These are phyloP conservation scores for Plebejus melissa DNA, from an alignment of 2,888 invertebrate species.

Conservation along the genomic window DNA sequence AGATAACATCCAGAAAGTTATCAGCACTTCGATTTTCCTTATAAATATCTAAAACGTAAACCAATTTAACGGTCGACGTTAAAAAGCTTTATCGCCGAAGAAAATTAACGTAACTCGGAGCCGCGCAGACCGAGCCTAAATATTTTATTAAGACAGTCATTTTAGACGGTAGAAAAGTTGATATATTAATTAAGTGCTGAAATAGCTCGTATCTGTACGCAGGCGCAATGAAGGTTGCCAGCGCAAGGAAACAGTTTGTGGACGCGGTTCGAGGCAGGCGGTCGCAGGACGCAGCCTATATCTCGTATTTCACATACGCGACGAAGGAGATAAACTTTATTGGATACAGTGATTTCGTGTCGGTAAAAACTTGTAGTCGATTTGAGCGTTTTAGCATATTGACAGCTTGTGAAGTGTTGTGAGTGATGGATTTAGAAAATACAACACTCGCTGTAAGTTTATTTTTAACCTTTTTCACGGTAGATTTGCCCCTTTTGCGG, in stretches of 20 bases:
- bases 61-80: slow-evolving; percentile 18
- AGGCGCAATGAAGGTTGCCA: slow-evolving; percentile 60
- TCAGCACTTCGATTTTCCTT: not conserved
- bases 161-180: slow-evolving; percentile 73
- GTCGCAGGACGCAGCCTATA: slow-evolving; percentile 45
- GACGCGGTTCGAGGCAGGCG: slow-evolving; percentile 51
- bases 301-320: slow-evolving; percentile 49
- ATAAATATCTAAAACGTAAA: slow-evolving; percentile 14
- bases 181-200: slow-evolving; percentile 77
- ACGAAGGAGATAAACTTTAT: slow-evolving; percentile 46
- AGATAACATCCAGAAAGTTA: not conserved
- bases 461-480: slow-evolving; percentile 32
- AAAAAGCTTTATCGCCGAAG: slow-evolving; percentile 26
- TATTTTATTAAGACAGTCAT: slow-evolving; percentile 68
- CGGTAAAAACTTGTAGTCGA: not conserved
- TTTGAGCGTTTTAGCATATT: slow-evolving; percentile 38
- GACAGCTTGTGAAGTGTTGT: slow-evolving; percentile 56
- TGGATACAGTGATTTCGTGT: slow-evolving; percentile 42
- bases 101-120: slow-evolving; percentile 31
- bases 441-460: slow-evolving; percentile 59
- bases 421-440: slow-evolving; percentile 58
- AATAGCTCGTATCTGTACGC: slow-evolving; percentile 75
- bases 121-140: slow-evolving; percentile 37
- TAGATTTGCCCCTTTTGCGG: slow-evolving; percentile 7
- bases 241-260: slow-evolving; percentile 69